phyloP scores from a whole-genome alignment of 2,888 invertebrate genomes.

The Diaphora mendica region DNA sequence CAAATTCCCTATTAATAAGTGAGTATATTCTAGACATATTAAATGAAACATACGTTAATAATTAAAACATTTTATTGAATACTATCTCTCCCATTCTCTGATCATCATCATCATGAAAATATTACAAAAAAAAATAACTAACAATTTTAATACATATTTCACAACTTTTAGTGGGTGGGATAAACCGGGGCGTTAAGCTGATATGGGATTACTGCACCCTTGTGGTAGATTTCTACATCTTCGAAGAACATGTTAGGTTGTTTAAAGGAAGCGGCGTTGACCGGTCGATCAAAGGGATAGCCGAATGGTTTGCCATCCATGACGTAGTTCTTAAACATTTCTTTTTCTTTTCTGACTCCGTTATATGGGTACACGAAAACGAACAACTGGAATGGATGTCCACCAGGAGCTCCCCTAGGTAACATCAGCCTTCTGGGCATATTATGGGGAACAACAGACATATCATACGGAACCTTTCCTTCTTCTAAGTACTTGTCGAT shows the following conservation, averaged over 20 bases:
- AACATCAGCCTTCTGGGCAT: slow-evolving; percentile 90
- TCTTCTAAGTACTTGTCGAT: slow-evolving; percentile 87
- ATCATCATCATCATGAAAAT: not conserved
- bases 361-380: slow-evolving; percentile 87
- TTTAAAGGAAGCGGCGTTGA: slow-evolving; percentile 74
- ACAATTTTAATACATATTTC: not conserved
- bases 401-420: slow-evolving; percentile 90
- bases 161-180: slow-evolving; percentile 42
- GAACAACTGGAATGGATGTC: slow-evolving; percentile 89
- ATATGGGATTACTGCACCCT: slow-evolving; percentile 70
- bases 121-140: not conserved
- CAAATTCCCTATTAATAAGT: no score
- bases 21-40: not conserved
- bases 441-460: slow-evolving; percentile 84
- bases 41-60: not conserved
- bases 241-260: slow-evolving; percentile 87
- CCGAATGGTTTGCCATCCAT: slow-evolving; percentile 84
- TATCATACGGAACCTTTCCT: slow-evolving; percentile 81
- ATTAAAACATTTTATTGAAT: not conserved
- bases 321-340: slow-evolving; percentile 61
- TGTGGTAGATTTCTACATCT: slow-evolving; percentile 85
- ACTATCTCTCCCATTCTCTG: not conserved
- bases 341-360: slow-evolving; percentile 68
- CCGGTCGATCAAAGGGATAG: slow-evolving; percentile 87
- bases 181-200: slow-evolving; percentile 61